Percentiles rank a stretch among this genome's conserved stretches.
Evolutionary conservation across 2,113 vertebrate genomes (phyloP).

Genomic region (rabbit (Oryctolagus cuniculus)): DNA sequence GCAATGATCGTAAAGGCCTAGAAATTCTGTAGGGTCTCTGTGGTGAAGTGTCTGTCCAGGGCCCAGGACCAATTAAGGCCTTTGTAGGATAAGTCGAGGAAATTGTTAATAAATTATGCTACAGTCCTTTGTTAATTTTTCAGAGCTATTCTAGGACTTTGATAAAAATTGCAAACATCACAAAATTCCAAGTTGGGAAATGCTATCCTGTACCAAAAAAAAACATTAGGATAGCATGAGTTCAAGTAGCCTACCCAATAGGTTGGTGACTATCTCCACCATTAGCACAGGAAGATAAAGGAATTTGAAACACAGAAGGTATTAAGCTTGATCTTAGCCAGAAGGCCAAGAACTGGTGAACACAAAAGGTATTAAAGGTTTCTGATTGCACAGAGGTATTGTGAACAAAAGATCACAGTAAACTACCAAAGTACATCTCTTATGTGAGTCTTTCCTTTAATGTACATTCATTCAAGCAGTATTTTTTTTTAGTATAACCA

Average conservation of each 20-base stretch:
- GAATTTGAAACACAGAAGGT: not conserved
- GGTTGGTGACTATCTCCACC: not conserved
- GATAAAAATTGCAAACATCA: not conserved
- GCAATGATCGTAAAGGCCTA: not conserved
- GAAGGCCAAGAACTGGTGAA: not conserved
- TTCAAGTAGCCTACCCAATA: not conserved
- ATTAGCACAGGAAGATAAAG: not conserved
- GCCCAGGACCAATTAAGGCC: not conserved
- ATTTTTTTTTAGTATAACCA: not conserved
- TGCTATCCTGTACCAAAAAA: not conserved
- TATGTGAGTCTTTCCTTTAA: not conserved
- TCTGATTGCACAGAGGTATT: not conserved
- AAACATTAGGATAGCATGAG: not conserved
- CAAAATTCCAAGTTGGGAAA: not conserved
- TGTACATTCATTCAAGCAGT: not conserved
- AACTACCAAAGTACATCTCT: not conserved
- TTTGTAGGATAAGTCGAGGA: not conserved
- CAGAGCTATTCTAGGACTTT: not conserved
- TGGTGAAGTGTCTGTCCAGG: not conserved
- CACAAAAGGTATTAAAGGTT: not conserved
- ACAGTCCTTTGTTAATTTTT: not conserved
- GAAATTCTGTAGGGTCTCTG: not conserved
- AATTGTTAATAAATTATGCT: not conserved
- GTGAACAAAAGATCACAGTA: not conserved
- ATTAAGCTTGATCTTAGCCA: no score